A percentile compares a stretch with the other conserved stretches of the same genome.
phyloP scores from a whole-genome alignment of 2,113 vertebrate genomes.

The Tachysurus vachellii region DNA sequence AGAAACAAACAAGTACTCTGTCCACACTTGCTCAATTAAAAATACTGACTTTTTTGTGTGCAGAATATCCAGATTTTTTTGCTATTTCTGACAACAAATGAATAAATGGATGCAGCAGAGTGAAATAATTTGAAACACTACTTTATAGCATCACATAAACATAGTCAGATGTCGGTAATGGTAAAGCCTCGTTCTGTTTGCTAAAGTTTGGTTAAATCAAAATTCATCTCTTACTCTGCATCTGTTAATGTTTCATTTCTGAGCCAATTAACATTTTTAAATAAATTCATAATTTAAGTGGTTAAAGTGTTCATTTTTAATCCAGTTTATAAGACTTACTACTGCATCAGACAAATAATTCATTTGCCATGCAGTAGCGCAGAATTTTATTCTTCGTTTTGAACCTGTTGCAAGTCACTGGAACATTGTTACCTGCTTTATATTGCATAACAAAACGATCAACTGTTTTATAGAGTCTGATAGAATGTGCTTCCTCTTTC shows the following conservation, averaged over 20 bases:
- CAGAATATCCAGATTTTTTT: not conserved
- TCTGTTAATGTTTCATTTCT: not conserved
- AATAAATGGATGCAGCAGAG: not conserved
- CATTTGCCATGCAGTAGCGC: not conserved
- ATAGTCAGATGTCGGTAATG: not conserved
- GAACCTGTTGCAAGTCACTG: not conserved
- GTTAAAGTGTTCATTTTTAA: not conserved
- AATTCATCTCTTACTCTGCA: not conserved
- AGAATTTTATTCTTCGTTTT: not conserved
- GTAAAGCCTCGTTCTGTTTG: not conserved
- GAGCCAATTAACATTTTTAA: too few relatives aligned
- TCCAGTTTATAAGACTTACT: not conserved
- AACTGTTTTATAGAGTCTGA: conserved; percentile 9
- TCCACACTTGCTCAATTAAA: not conserved
- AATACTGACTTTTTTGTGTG: not conserved
- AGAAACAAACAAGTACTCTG: conserved; percentile 25
- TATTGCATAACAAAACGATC: not conserved
- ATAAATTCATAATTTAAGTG: not conserved
- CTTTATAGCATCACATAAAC: too few relatives aligned
- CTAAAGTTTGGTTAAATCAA: not conserved
- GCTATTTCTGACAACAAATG: not conserved
- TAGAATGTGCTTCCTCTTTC: conserved; percentile 29
- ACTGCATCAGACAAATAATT: not conserved
- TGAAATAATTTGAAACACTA: not conserved
- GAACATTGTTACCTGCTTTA: not conserved